Conservation (phyloP, 2,113 vertebrate species). For the Myotis brandtii region DNA sequence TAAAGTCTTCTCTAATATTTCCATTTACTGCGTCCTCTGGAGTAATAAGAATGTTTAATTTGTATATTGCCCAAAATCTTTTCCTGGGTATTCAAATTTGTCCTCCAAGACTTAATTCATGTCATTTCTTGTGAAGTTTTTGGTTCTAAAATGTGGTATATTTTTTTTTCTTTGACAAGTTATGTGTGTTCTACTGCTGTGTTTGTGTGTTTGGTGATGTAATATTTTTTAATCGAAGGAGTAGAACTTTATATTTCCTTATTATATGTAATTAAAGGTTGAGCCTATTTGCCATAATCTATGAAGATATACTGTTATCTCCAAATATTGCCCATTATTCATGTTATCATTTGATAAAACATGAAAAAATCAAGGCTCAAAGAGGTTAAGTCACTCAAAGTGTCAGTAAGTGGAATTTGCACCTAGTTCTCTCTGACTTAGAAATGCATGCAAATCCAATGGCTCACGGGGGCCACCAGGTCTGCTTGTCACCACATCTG, state of each 20-base stretch:
- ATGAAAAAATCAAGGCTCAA: neutral
- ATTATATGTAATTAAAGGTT: neutral
- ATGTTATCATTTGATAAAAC: neutral
- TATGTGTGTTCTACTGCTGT: neutral
- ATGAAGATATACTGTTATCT: neutral
- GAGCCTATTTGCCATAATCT: neutral
- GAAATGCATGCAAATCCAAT: neutral
- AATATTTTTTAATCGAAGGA: neutral
- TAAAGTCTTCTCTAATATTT: conserved; percentile 19
- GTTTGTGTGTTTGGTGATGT: neutral
- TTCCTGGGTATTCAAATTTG: conserved; percentile 41
- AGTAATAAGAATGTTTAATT: neutral
- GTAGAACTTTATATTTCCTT: conserved; percentile 11
- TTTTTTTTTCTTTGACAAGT: conserved; percentile 3
- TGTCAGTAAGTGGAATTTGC: neutral
- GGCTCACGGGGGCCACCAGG: too few relatives aligned
- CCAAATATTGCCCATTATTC: neutral
- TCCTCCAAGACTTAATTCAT: neutral
- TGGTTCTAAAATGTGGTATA: neutral
- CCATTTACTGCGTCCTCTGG: neutral
- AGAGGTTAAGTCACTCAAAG: neutral
- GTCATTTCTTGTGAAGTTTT: neutral
- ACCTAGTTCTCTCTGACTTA: neutral
- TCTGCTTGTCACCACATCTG: neutral
- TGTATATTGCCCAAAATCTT: neutral